phyloP scores from a whole-genome alignment of 2,888 invertebrate genomes.

The Pteria penguin region DNA sequence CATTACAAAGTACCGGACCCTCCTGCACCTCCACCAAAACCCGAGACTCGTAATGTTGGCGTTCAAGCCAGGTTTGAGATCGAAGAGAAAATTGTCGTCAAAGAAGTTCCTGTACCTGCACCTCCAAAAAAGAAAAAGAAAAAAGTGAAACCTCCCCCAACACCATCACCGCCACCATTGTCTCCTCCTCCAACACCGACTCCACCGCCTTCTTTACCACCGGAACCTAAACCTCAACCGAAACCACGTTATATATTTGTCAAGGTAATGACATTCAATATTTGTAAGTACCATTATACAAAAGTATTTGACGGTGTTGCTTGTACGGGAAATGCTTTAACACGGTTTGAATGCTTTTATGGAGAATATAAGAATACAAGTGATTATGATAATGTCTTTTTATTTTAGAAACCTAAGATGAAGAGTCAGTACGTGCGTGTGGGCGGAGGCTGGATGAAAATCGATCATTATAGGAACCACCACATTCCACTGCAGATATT shows the following conservation, averaged over 20 bases:
- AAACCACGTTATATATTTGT: not conserved
- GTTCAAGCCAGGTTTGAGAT: constrained; percentile 23
- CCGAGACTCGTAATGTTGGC: constrained; percentile 24
- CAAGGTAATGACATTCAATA: not conserved
- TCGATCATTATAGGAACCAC: constrained; percentile 42
- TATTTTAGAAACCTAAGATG: constrained; percentile 21
- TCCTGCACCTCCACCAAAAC: constrained; percentile 22
- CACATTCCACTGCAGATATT: constrained; percentile 38
- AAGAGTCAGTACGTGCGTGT: constrained; percentile 37
- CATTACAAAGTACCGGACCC: constrained; percentile 31
- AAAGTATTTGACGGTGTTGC: no score
- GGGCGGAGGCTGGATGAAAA: constrained; percentile 48
- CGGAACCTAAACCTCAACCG: not conserved
- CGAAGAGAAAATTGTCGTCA: constrained; percentile 1
- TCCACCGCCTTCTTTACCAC: no score
- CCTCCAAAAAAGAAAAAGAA: constrained; percentile 2
- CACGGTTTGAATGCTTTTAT: no score
- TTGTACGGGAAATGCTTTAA: not conserved
- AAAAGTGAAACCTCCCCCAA: constrained; percentile 1
- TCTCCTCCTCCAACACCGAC: not conserved
- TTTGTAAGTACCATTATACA: no score
- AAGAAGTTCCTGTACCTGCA: constrained; percentile 14
- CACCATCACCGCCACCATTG: not conserved
- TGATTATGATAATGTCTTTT: not conserved
- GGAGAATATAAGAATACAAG: no score